A percentile compares a stretch with the other conserved stretches of the same genome.
Conservation (phyloP, 2,797 vertebrate species). For the Anabas testudineus region DNA sequence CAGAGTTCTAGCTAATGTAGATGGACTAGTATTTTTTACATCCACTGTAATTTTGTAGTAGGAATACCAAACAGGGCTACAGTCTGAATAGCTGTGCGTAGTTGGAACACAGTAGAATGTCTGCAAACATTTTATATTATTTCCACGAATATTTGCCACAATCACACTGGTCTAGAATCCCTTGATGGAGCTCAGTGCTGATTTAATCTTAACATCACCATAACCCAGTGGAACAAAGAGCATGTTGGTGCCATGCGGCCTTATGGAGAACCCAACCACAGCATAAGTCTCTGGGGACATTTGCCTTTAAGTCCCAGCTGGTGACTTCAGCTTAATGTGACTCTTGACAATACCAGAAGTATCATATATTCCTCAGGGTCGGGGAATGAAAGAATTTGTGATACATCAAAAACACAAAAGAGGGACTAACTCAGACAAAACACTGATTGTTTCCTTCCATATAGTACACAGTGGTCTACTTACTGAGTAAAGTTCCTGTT, state of each 20-base stretch:
- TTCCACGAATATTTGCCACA: constrained; percentile 37
- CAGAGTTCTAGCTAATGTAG: constrained; percentile 20
- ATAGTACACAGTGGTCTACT: constrained; percentile 61
- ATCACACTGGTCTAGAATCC: constrained; percentile 23
- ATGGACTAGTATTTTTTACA: constrained; percentile 53
- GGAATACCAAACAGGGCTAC: constrained; percentile 33
- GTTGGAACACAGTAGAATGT: constrained; percentile 34
- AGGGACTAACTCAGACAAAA: constrained; percentile 58
- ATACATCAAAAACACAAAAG: no score
- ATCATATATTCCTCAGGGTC: constrained; percentile 53
- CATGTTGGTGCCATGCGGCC: constrained; percentile 19
- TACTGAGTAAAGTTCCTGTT: constrained; percentile 39
- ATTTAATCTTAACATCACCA: constrained; percentile 25
- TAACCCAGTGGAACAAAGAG: constrained; percentile 40
- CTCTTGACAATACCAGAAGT: constrained; percentile 56
- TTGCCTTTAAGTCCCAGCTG: constrained; percentile 43
- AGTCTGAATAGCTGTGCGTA: constrained; percentile 43
- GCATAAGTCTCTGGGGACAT: constrained; percentile 22
- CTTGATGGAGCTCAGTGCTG: constrained; percentile 16
- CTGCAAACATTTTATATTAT: constrained; percentile 42
- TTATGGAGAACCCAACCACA: constrained; percentile 7
- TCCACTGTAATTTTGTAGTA: constrained; percentile 57
- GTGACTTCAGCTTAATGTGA: constrained; percentile 42
- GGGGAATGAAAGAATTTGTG: constrained; percentile 51
- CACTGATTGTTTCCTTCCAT: constrained; percentile 78